These are phyloP conservation scores for Poeciliopsis turneri DNA, from an alignment of 2,797 vertebrate genomes.

Conservation along the genomic window DNA sequence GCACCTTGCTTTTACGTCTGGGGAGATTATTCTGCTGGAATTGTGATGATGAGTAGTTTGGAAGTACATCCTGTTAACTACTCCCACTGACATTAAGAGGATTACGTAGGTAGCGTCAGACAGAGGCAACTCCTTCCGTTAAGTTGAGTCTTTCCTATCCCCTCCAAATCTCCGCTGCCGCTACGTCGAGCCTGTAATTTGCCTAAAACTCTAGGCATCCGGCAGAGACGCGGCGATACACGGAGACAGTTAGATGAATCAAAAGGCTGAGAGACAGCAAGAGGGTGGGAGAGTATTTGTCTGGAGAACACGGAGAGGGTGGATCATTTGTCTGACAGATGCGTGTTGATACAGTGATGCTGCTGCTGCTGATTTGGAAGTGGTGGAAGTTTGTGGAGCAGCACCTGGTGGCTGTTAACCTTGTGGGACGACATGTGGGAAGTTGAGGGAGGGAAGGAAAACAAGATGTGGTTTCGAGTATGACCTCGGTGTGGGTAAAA, in stretches of 20 bases:
- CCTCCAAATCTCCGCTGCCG: conserved; percentile 75
- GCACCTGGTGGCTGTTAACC: conserved; percentile 64
- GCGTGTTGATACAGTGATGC: conserved; percentile 69
- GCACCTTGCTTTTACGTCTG: conserved; percentile 72
- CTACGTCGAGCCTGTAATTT: conserved; percentile 75
- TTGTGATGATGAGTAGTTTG: conserved; percentile 81
- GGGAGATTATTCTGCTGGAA: conserved; percentile 78
- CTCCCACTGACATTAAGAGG: conserved; percentile 85
- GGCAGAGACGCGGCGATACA: conserved; percentile 58
- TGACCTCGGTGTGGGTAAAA: conserved; percentile 61
- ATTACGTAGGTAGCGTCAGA: conserved; percentile 81
- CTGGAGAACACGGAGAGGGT: conserved; percentile 77
- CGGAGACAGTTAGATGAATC: conserved; percentile 71
- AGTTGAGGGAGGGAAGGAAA: conserved; percentile 60
- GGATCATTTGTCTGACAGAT: conserved; percentile 81
- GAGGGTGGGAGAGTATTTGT: conserved; percentile 78
- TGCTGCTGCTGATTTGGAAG: conserved; percentile 34
- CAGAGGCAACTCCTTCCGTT: conserved; percentile 80
- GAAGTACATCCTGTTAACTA: conserved; percentile 83
- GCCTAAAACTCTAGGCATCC: conserved; percentile 78
- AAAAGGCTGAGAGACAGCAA: conserved; percentile 66
- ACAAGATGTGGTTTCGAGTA: conserved; percentile 56
- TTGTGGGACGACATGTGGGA: conserved; percentile 61
- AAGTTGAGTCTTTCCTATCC: conserved; percentile 76
- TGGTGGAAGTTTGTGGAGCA: conserved; percentile 41